Evolutionary conservation across 2,888 invertebrate species (phyloP), one percentile per base, ranked within the genome.

Genomic region (Idaea straminata): DNA sequence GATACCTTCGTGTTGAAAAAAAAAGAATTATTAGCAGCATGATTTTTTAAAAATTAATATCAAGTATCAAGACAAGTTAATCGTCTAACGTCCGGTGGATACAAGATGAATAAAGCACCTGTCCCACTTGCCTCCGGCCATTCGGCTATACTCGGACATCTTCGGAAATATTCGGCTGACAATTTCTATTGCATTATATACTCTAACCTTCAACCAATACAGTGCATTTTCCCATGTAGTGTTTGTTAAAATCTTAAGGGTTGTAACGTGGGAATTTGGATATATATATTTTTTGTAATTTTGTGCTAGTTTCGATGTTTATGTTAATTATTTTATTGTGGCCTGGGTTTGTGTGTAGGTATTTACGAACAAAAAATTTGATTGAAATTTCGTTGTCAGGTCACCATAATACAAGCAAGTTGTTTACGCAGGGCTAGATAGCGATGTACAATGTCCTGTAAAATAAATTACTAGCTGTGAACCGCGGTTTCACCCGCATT

Each of bases 91-190:
- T 85, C 85, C 86, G 83, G 84, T 85, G 83, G 81, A 76, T 77
- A 75, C 80, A 72, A 70, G 73, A 73, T 72, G 72, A 77, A 79
- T 78, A 74, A 75, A 81, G 80, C 82, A 83, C 82, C 84, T 85
- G 84, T 84, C 86, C 83, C 81, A 13, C 34, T 25, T 84, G 82
- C 74, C 69, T 69, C 61, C 61, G 73, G 73, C 74, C 64, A 72
- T 74, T 72, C 74, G 72, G 72, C 73, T 70, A 71, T 68, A 64
- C 62, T 71, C 72, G 73, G 62, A 34, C 65, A 35, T 65, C 69
- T 69, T 72, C 73, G 73, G 70, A 34, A 61, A 65, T 63, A 67
- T 61, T 68, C 73, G 71, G 68, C 62, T 61, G 57, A 58, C 3
- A 6, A 4, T 47, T 47, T 5, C 47, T 10, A 4, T 47, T 10